Base-by-base conservation (phyloP, 35 echinoderm and acorn worm species). In the Diadema setosum region DNA sequence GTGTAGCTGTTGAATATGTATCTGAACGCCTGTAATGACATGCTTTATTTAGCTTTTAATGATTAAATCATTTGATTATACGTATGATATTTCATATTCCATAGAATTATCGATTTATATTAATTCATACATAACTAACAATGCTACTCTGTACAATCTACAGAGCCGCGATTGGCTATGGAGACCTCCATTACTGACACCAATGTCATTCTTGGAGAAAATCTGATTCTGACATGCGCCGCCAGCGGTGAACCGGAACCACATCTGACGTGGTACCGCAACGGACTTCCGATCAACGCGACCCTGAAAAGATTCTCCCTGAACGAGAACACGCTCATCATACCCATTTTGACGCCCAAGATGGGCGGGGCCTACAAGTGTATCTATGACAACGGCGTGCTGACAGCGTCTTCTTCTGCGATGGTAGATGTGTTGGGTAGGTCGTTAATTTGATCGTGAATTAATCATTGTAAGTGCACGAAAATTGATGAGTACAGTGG, bases 121-220 rank as follows among this genome's bases (percentile, higher is more conserved):
- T n/a, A n/a, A n/a, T n/a, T n/a, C n/a, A n/a, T n/a, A n/a, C n/a
- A n/a, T n/a, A n/a, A n/a, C n/a, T n/a, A n/a, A n/a, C n/a, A n/a
- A n/a, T n/a, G n/a, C n/a, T n/a, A n/a, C n/a, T n/a, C n/a, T n/a
- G n/a, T n/a, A n/a, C n/a, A n/a, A n/a, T n/a, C n/a, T n/a, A n/a
- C 43, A 87, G 85, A 75, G 50, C 85, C 85, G 0, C 70, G 27
- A 30, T 45, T 87, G 24, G 69, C 70, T 45, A 17, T 87, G 63
- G 69, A 65, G 5, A 75, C 23, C 0, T 42, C 61, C 23, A 65
- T 87, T 31, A 46, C 63, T 30, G 69, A 87, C 32, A 75, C 85
- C 20, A 87, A 87, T 65, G 35, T 90, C 56, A 46, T 90, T 23
- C 46, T 65, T 4, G 88, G 88, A 0, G 88, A 81, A 31, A 63